Evolutionary conservation across 2,113 vertebrate genomes (phyloP).

Genomic region (Cervus canadensis): DNA sequence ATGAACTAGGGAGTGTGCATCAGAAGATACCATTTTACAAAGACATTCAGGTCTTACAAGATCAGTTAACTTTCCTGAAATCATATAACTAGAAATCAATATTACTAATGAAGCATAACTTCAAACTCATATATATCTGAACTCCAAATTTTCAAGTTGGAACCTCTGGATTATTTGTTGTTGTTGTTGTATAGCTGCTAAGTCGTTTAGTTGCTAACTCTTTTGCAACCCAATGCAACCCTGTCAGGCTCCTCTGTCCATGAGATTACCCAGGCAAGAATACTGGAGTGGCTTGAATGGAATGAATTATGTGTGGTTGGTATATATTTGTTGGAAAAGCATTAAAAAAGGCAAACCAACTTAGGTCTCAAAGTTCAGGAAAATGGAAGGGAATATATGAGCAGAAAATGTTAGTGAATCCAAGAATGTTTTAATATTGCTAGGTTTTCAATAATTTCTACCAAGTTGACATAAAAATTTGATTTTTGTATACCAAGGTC

Average conservation of each 20-base stretch:
- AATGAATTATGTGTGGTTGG: neutral
- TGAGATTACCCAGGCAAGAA: neutral
- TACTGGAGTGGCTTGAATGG: neutral
- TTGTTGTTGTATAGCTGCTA: neutral
- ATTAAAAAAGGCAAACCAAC: neutral
- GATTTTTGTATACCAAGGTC: neutral
- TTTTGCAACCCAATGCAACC: neutral
- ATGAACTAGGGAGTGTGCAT: neutral
- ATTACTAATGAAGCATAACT: neutral
- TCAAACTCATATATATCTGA: neutral
- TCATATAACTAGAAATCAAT: neutral
- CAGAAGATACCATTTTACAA: neutral
- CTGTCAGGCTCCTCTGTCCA: neutral
- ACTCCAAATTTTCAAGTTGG: neutral
- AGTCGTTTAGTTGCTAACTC: neutral
- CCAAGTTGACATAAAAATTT: neutral
- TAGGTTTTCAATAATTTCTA: neutral
- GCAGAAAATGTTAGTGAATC: neutral
- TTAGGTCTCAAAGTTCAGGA: neutral
- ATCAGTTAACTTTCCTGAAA: neutral
- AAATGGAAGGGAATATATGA: neutral
- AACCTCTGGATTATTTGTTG: neutral
- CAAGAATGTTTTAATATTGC: neutral
- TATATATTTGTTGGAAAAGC: neutral
- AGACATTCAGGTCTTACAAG: neutral